Evolutionary conservation across 2,113 vertebrate species (phyloP).

Genomic region (Ophiodon elongatus): DNA sequence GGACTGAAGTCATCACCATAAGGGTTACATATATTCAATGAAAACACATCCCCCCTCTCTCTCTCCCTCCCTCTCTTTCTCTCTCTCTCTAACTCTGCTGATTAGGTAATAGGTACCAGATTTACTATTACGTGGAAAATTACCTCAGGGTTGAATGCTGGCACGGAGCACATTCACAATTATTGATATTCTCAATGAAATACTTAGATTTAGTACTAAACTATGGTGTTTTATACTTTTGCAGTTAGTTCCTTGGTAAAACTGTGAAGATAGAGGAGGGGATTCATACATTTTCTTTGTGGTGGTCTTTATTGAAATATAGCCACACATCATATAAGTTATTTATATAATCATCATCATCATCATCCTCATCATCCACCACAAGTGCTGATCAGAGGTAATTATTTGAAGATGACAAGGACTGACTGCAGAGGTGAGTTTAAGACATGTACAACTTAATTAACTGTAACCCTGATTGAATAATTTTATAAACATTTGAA

Average conservation of each 20-base stretch:
- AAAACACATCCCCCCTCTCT: slow-evolving; percentile 1
- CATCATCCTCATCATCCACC: background rate
- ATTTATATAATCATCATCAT: background rate
- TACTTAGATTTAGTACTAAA: slow-evolving; percentile 15
- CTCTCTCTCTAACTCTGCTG: slow-evolving; percentile 21
- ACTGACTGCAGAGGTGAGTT: background rate
- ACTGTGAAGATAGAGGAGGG: background rate
- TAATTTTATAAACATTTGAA: background rate
- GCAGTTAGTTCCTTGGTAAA: background rate
- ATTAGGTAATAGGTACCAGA: slow-evolving; percentile 43
- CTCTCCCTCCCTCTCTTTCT: slow-evolving; percentile 20
- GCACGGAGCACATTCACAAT: slow-evolving; percentile 26
- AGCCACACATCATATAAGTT: background rate
- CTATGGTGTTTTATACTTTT: background rate
- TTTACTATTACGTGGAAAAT: slow-evolving; percentile 78
- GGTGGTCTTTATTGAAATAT: background rate
- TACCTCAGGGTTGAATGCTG: slow-evolving; percentile 58
- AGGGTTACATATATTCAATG: background rate
- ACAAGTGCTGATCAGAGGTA: background rate
- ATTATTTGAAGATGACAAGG: slow-evolving; percentile 2
- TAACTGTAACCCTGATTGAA: background rate
- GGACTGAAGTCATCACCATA: background rate
- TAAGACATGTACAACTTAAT: background rate
- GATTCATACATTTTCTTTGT: background rate
- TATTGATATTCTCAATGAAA: slow-evolving; percentile 49